phyloP scores from a whole-genome alignment of 2,113 vertebrate species.

The Sakesphorus luctuosus region DNA sequence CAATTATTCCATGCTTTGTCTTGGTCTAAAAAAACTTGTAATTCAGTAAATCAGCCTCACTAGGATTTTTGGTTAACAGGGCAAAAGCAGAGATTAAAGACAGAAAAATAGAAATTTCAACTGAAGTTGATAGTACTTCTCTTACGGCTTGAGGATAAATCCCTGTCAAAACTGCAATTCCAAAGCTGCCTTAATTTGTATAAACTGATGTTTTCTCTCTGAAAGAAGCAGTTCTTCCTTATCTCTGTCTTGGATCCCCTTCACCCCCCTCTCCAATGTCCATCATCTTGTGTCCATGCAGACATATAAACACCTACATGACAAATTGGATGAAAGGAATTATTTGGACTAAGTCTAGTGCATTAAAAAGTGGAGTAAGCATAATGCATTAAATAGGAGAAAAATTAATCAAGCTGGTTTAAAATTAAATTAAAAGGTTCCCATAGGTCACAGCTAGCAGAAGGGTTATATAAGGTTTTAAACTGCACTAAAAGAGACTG shows the following conservation, averaged over 20 bases:
- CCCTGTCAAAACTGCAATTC: too few relatives aligned
- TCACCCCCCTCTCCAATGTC: neutral
- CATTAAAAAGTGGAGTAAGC: neutral
- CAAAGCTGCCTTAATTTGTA: too few relatives aligned
- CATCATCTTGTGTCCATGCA: neutral
- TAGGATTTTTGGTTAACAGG: too few relatives aligned
- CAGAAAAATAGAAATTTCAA: too few relatives aligned
- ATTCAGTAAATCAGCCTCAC: too few relatives aligned
- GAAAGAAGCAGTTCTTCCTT: neutral
- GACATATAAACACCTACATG: neutral
- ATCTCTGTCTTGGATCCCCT: neutral
- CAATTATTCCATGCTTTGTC: too few relatives aligned
- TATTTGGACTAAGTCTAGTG: neutral
- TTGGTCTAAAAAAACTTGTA: too few relatives aligned
- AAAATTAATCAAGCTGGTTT: neutral
- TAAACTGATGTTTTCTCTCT: neutral
- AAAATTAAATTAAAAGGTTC: neutral
- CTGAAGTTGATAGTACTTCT: too few relatives aligned
- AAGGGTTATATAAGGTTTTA: neutral
- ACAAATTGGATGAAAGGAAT: neutral
- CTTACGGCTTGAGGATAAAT: too few relatives aligned
- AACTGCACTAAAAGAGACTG: neutral
- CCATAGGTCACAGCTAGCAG: rapidly evolving
- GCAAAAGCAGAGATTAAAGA: too few relatives aligned
- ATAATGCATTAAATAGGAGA: neutral